Evolutionary conservation across 2,797 vertebrate species (phyloP).

Genomic region (Salmo trutta): DNA sequence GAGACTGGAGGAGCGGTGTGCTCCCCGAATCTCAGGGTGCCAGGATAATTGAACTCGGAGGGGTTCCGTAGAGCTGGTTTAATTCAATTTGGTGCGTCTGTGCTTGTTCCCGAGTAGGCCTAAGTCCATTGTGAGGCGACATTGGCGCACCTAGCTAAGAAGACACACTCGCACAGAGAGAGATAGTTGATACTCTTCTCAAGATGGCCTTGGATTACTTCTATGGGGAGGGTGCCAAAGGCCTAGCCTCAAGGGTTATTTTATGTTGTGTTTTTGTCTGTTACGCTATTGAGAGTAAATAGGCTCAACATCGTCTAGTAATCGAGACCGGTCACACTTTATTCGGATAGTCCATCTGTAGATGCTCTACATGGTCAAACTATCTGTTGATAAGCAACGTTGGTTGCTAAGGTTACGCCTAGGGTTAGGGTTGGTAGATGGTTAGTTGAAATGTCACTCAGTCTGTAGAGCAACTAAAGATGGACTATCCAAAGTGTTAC

Average conservation of each 20-base stretch:
- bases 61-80: slow-evolving; percentile 52
- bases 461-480: too few species aligned
- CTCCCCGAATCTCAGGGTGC: slow-evolving; percentile 66
- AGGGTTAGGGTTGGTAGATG: too few species aligned
- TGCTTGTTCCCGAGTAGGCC: background rate
- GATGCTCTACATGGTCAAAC: too few species aligned
- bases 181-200: slow-evolving; percentile 1
- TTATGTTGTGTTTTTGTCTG: background rate
- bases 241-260: background rate
- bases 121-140: background rate
- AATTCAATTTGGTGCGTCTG: slow-evolving; percentile 38
- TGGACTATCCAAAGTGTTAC: too few species aligned
- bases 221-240: slow-evolving; percentile 23
- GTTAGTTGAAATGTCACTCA: too few species aligned
- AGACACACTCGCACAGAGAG: slow-evolving; percentile 12
- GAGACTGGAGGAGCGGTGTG: slow-evolving; percentile 76
- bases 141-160: background rate
- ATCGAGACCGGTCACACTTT: background rate
- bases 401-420: too few species aligned
- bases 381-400: too few species aligned
- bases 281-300: slow-evolving; percentile 3
- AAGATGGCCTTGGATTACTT: slow-evolving; percentile 20
- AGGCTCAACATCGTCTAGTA: background rate
- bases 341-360: too few species aligned
- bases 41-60: slow-evolving; percentile 70